These are phyloP conservation scores for Pachydiplax longipennis DNA, from an alignment of 2,888 invertebrate species.

Conservation along the genomic window DNA sequence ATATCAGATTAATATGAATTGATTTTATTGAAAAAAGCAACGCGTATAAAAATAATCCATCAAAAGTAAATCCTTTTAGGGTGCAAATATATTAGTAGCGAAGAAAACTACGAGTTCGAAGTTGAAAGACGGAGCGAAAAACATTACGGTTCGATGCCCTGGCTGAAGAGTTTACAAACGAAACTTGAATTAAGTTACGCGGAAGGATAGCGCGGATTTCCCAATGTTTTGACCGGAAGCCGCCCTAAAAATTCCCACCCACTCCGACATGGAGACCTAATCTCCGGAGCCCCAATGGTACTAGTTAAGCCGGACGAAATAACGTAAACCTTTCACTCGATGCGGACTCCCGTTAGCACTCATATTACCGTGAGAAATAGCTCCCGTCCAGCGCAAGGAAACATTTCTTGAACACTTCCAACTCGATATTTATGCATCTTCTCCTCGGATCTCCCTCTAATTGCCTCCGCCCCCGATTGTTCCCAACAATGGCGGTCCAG, in stretches of 20 bases:
- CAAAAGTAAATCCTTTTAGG: no score
- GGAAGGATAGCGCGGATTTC: neutral
- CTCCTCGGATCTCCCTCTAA: neutral
- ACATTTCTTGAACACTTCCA: neutral
- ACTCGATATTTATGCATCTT: neutral
- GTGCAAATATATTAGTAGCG: no score
- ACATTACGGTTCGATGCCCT: no score
- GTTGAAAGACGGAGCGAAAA: no score
- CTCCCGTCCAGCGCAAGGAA: neutral
- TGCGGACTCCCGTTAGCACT: neutral
- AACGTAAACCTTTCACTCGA: neutral
- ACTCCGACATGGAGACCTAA: neutral
- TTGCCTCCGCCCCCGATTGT: neutral
- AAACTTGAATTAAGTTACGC: neutral
- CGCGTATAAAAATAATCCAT: no score
- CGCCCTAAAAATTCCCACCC: neutral
- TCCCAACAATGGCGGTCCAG: neutral
- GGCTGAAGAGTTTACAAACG: no score
- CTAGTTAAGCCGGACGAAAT: neutral
- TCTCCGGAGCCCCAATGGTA: neutral
- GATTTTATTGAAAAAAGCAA: no score
- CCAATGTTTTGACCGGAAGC: neutral
- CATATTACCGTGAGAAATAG: neutral
- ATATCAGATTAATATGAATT: no score
- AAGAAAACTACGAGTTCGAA: no score